Base-by-base conservation (phyloP, 1,140 invertebrate species). In the Cydia amplana region DNA sequence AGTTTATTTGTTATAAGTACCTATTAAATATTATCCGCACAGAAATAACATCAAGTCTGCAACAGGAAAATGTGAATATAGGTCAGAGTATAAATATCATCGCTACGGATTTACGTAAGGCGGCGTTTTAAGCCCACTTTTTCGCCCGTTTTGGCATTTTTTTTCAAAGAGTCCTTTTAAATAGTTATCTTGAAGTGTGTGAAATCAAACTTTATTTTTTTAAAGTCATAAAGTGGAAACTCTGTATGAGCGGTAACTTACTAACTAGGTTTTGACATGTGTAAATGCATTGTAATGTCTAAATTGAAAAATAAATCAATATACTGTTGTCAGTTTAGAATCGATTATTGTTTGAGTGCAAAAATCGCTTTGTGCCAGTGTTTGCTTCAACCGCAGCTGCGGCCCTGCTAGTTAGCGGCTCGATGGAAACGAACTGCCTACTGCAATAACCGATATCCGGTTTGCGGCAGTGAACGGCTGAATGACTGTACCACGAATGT, bases 1-100 rank as follows among this genome's bases (percentile, higher is more conserved):
- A 9, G 36, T 2, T 49, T 49, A 5, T 49, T 49, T 49, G 46
- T 49, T 49, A 40, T 10, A 51, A 18, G 49, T 51, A n/a, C n/a
- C n/a, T n/a, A 51, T 40, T 10, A n/a, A 51, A n/a, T 18, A 18
- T 51, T n/a, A 18, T 51, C 49, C 18, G n/a, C 49, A 51, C n/a
- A 51, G 49, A 51, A 18, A 51, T 51, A 51, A 51, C n/a, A 18
- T 51, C 49, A 60, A 60, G 55, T 60, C 5, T 23, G 55, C 12
- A 60, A 23, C 55, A 60, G 55, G 55, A 60, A 23, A 60, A 60
- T 60, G 20, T 60, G 20, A 60, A 60, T 23, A 23, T 60, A 23
- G 55, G 55, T 60, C 55, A 60, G 55, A 23, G 55, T 60, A 60
- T 60, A 60, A 60, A 60, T 60, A 60, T 60, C 55, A 60, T 60